Conservation (phyloP, 2,888 invertebrate species). For the Drosophila suboccidentalis region DNA sequence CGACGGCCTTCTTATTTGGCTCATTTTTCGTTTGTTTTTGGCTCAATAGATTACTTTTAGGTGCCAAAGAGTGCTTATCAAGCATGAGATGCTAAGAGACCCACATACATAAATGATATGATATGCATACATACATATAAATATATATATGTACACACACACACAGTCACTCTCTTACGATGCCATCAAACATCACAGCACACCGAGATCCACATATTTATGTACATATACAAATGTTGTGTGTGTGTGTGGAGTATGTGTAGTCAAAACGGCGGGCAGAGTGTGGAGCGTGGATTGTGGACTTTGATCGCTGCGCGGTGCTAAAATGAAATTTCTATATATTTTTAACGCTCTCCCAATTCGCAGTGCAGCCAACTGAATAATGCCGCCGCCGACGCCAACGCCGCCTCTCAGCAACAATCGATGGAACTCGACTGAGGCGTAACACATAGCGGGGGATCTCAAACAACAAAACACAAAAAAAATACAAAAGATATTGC, state of each 20-base stretch:
- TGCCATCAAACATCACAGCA: conserved; percentile 52
- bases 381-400: conserved; percentile 3
- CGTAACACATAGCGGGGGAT: conserved; percentile 9
- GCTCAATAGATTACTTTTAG: too few species aligned
- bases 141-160: conserved; percentile 5
- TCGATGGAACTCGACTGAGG: background rate
- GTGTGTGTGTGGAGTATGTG: conserved; percentile 16
- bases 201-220: conserved; percentile 37
- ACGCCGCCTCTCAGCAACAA: conserved; percentile 19
- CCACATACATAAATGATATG: conserved; percentile 13
- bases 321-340: conserved; percentile 74
- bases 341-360: conserved; percentile 53
- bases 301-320: conserved; percentile 66
- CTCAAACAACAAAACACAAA: background rate
- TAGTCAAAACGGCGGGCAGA: conserved; percentile 31
- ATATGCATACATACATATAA: conserved; percentile 23
- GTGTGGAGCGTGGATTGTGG: conserved; percentile 46
- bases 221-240: conserved; percentile 1
- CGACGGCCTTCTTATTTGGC: too few species aligned
- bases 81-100: conserved; percentile 61
- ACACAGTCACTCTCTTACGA: conserved; percentile 16
- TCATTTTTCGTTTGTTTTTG: too few species aligned
- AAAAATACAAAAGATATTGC: background rate
- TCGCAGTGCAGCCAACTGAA: conserved; percentile 32
- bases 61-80: conserved; percentile 67